Base-by-base conservation (phyloP, 1,140 invertebrate species). In the Conus ventricosus region DNA sequence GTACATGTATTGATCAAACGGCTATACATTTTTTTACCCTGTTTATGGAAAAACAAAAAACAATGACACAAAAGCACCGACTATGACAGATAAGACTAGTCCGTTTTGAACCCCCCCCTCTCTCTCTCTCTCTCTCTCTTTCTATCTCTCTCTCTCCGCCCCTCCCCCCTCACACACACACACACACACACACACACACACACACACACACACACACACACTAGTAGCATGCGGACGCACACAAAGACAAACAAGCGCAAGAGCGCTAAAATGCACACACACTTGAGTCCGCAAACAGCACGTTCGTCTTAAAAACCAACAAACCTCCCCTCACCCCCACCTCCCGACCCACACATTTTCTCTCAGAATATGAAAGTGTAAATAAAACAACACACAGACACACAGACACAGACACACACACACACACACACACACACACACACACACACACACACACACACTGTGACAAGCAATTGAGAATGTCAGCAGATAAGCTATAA, bases 161-260 rank as follows among this genome's bases (percentile, higher is more conserved):
- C 60, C 27, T 39, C 75, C 63, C 63, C 54, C 75, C 60, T 25
- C 54, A 76, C 75, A 84, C 71, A 55, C 82, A 76, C 60, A 54
- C 82, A 84, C 78, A 10, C 78, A 63, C 83, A 17, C 83, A 71
- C 25, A 71, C 84, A 76, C 84, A 76, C 67, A 53, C 67, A 54
- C 63, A 0, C 25, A n/a, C 63, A 75, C 67, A 27, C 57, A 63
- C 82, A 54, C 27, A 17, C 53, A 83, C 53, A 20, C 51, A 57
- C 81, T 5, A 20, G 0, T 39, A 39, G 39, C 3, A 39, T 39
- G 39, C 39, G 0, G 39, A 39, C 39, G 39, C 39, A 39, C 39
- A 39, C 39, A 39, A 39, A 39, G 39, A 39, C 39, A 39, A 39
- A 39, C 39, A 39, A 39, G 39, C 39, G 39, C 39, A 39, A 39